Evolutionary conservation across 2,797 vertebrate species (phyloP), one percentile per base, ranked within the genome.

Genomic region (Notolabrus celidotus): DNA sequence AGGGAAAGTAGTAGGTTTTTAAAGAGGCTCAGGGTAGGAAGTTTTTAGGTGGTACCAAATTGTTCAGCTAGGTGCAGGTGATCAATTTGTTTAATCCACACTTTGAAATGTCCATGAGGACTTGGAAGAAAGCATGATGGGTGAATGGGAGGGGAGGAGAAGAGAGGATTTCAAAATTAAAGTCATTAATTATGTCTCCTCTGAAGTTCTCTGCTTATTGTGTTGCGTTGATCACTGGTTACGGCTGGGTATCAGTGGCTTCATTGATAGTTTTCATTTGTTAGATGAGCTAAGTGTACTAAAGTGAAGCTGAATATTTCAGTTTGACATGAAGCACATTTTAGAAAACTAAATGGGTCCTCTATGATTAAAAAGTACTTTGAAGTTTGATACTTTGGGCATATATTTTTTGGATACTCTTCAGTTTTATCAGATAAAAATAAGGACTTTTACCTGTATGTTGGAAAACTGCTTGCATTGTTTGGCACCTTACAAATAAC

Each of bases 71-170:
- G 56, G 64, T 62, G 66, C n/a, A 51, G 55, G 53, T 84, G 75
- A 93, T 92, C 87, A 82, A 91, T 91, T 84, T 77, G 72, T 82
- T 86, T 91, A 78, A 84, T 89, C 71, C 78, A 67, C 60, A 50
- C 45, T 17, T 67, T 23, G 65, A 79, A 56, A 66, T 38, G 41
- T 80, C 80, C 53, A 54, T 1, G 6, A 79, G 71, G 64, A 67
- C 38, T 17, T 43, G 42, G 54, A 10, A 52, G 57, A 16, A 54
- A 71, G 19, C 56, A 19, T 12, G 22, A 22, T 57, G 23, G 47
- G 65, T 71, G 52, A 47, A 56, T 39, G 38, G 14, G 34, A 60
- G 41, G 38, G 14, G 34, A 60, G 41, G 22, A 69, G 51, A 46
- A 57, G 56, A 49, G 58, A 75, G 43, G 73, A 60, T 9, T 82